Conservation (phyloP, 2,113 vertebrate genomes). For the Campylorhamphus procurvoides region DNA sequence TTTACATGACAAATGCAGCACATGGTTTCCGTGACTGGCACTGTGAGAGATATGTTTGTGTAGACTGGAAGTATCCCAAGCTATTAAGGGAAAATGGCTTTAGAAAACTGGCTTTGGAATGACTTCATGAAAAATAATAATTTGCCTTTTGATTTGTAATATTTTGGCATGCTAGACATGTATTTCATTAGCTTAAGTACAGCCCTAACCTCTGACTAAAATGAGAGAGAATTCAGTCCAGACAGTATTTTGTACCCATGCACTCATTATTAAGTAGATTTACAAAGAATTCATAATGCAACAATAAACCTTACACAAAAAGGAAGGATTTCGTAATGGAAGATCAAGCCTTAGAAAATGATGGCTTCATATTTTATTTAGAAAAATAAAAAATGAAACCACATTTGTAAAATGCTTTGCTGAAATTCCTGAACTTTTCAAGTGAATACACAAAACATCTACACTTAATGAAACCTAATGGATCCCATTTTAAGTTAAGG, state of each 20-base stretch:
- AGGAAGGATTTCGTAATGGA: not conserved
- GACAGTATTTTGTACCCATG: not conserved
- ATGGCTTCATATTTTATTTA: not conserved
- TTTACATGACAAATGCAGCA: not conserved
- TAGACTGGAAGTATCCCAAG: not conserved
- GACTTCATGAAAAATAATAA: slow-evolving; percentile 23
- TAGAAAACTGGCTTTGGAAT: slow-evolving; percentile 25
- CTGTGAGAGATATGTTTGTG: not conserved
- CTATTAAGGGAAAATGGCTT: slow-evolving; percentile 9
- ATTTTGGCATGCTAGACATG: not conserved
- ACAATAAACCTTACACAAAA: not conserved
- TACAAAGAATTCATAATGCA: not conserved
- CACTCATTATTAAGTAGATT: not conserved
- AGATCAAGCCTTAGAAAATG: not conserved
- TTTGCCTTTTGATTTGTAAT: slow-evolving; percentile 17
- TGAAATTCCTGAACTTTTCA: not conserved
- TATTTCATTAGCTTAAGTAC: not conserved
- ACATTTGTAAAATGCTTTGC: not conserved
- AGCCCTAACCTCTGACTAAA: not conserved
- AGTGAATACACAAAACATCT: not conserved
- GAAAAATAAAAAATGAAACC: not conserved
- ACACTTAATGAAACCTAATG: not conserved
- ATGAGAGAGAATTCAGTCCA: not conserved
- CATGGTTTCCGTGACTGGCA: not conserved
- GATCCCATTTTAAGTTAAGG: not conserved